Evolutionary conservation across 2,113 vertebrate species (phyloP), one percentile per base, ranked within the genome.

Genomic region (Phaethornis superciliosus): DNA sequence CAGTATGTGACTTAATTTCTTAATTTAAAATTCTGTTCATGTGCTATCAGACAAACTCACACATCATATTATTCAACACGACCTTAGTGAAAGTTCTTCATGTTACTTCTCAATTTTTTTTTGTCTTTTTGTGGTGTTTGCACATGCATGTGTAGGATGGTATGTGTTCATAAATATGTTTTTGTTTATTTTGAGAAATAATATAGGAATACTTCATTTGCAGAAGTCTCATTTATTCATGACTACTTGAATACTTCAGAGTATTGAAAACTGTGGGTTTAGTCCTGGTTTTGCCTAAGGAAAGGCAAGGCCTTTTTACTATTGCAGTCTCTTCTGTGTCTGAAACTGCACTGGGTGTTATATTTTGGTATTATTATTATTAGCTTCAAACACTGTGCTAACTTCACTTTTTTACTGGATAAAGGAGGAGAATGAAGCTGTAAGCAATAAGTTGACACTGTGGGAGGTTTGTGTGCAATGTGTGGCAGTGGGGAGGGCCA

Each of bases 1-100:
- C 56, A 85, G 4, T 16, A 42, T 71, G 62, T 76, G 81, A 72
- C 9, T 40, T 40, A 40, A 49, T 68, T 75, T 72, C 51, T 68
- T 74, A 5, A 44, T 65, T 79, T 74, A 89, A 86, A 72, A 89
- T 78, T 87, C 58, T 79, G 24, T 76, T 93, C 46, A 2, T 55
- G 89, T 89, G 27, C 87, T 79, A 56, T 58, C 72, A 88, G 77
- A 27, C 21, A 56, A 84, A 86, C 87, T 93, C 65, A 65, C 88
- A 74, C n/a, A 74, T 37, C 13, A 1, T 54, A 32, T 69, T 69
- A 62, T 72, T 87, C 35, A 85, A 20, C 65, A 46, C 54, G 55
- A 81, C 83, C 78, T 79, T 28, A 81, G 9, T 47, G 54, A 63
- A 79, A 46, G 20, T 63, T 62, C 59, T 46, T 40, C 35, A 12